These are phyloP conservation scores for Ceyx margarethae DNA, from an alignment of 2,113 vertebrate species.

Conservation along the genomic window DNA sequence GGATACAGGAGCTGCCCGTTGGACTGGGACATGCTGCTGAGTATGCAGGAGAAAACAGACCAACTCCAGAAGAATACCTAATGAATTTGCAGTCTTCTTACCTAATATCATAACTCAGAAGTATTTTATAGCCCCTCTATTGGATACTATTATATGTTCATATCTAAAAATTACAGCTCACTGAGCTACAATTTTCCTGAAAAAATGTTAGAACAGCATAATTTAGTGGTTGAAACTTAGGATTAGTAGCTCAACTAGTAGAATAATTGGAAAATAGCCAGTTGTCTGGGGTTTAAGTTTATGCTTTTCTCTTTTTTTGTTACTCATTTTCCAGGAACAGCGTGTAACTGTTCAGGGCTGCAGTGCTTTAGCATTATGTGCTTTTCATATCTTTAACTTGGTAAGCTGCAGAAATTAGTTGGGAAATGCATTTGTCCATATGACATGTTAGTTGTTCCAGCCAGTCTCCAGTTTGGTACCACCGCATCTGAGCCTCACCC, in stretches of 20 bases:
- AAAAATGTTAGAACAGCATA: not conserved
- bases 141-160: not conserved
- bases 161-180: conserved; percentile 27
- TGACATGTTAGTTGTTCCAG: not conserved
- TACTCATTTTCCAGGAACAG: not conserved
- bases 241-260: not conserved
- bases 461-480: not conserved
- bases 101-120: not conserved
- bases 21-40: not conserved
- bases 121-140: not conserved
- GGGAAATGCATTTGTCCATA: not conserved
- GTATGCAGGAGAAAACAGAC: not conserved
- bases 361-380: not conserved
- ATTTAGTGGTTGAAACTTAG: not conserved
- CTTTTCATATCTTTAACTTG: not conserved
- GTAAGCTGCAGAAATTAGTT: not conserved
- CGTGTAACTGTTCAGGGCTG: not conserved
- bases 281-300: not conserved
- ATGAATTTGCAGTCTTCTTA: not conserved
- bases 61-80: not conserved
- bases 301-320: not conserved
- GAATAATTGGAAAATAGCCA: conserved; percentile 29
- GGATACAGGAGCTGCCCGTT: not conserved
- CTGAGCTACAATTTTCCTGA: not conserved
- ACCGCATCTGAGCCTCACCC: not conserved